Evolutionary conservation across 2,113 vertebrate genomes (phyloP).

Genomic region (Felis chaus): DNA sequence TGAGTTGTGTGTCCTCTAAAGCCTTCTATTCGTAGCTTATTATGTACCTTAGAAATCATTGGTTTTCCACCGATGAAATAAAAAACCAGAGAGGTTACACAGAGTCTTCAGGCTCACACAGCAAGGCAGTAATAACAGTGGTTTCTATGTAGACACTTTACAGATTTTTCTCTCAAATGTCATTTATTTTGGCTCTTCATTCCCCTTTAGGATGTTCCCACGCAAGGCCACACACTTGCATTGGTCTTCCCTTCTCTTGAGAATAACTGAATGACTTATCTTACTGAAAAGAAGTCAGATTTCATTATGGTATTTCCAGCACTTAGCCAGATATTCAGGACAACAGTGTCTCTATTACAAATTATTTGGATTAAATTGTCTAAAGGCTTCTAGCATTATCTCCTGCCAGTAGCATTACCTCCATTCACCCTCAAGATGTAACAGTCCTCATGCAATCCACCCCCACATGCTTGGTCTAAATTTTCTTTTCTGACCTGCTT

Average conservation of each 20-base stretch:
- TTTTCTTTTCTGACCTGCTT: neutral
- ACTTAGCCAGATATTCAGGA: neutral
- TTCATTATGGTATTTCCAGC: neutral
- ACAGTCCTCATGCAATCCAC: neutral
- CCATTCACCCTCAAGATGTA: neutral
- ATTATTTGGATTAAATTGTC: neutral
- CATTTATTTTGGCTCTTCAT: neutral
- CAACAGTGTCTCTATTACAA: neutral
- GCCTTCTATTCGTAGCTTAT: neutral
- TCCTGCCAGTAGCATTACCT: neutral
- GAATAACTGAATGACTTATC: neutral
- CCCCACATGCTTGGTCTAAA: neutral
- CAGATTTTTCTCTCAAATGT: neutral
- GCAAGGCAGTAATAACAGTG: neutral
- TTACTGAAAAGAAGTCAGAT: neutral
- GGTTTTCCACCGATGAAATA: neutral
- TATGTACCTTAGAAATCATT: neutral
- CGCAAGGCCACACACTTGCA: neutral
- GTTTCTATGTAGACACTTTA: neutral
- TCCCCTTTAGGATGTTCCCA: neutral
- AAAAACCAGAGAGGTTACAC: neutral
- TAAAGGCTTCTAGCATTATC: neutral
- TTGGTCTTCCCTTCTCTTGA: neutral
- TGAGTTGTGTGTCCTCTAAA: neutral
- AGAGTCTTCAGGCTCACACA: neutral